Evolutionary conservation across 2,797 vertebrate species (phyloP), one percentile per base, ranked within the genome.

Genomic region (Chaetophractus vellerosus): DNA sequence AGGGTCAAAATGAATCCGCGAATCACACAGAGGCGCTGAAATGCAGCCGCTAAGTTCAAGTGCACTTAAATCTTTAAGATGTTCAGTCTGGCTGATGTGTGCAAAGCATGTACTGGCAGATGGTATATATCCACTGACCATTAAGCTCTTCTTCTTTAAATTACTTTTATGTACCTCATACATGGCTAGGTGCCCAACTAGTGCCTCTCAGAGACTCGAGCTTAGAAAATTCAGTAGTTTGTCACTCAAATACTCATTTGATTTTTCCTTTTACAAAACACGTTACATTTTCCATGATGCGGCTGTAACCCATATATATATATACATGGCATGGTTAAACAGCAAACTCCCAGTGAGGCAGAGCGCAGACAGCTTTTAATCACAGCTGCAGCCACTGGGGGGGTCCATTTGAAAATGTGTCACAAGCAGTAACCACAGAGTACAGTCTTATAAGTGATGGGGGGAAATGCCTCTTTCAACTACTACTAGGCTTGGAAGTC

Each of bases 351-450:
- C 52, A 94, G 88, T 28, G 69, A 97, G 90, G 79, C 59, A 93
- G 87, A 91, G 33, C 94, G 74, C 64, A 97, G 92, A 80, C 88
- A 95, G 82, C 96, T 97, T 97, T 96, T 93, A 97, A 96, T 97
- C 96, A 96, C 95, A 97, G 95, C 92, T 97, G 88, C 31, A 96
- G 88, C 55, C 95, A 89, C 93, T 91, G 88, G 95, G 95, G 88
- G 88, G 94, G 85, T 97, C 95, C 86, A 96, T 93, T 95, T 93
- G 95, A 95, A 97, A 97, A 96, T 94, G 95, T 96, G 90, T 94
- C 79, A 91, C 82, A 80, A 93, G 88, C 90, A 88, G 93, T 95
- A 85, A 94, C 88, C 94, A 93, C 74, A 38, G 79, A 92, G 68
- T 82, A 66, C 63, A 64, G 92, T 82, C 88, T 68, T 68, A 84